Evolutionary conservation across 1,140 invertebrate genomes (phyloP), one percentile per base, ranked within the genome.

Genomic region (Zaprionus davidi): DNA sequence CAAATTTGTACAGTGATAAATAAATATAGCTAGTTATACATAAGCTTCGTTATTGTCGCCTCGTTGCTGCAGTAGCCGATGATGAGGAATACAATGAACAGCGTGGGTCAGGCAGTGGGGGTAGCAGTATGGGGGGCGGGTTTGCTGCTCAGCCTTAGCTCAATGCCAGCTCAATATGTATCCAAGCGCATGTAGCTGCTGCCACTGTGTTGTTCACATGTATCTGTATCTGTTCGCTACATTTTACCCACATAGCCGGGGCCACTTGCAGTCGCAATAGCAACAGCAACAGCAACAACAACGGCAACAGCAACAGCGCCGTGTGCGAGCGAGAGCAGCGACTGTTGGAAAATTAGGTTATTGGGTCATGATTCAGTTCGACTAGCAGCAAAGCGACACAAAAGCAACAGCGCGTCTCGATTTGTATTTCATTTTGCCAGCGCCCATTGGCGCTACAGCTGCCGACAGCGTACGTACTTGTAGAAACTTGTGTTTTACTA

Each of bases 331-430:
- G 82, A 81, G 82, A 53, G 76, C 22, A 31, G 34, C 20, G 44
- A 59, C 66, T 65, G 63, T 79, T 67, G 79, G 67, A 80, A 90
- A 88, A 90, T 88, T 88, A 59, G 85, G 85, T 88, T 88, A 88
- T 85, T 88, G 86, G 85, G 85, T 88, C 85, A 88, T 88, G 85
- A 88, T 88, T 88, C 85, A 88, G 85, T 88, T 88, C 79, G 85
- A 90, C 82, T 65, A 41, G 85, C 84, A 90, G 76, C 76, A 84
- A 86, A 80, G 70, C 69, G 44, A 57, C 57, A 76, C 64, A 67
- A 58, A 67, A 67, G 64, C 64, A 67, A 67, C 64, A 67, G 64
- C 64, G 58, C 55, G 62, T 68, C 85, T 90, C 85, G 85, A 88
- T 88, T 90, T 88, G 78, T 88, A 76, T 84, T 90, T 85, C 78